These are phyloP conservation scores for Tetanocera ferruginea DNA, from an alignment of 2,888 invertebrate genomes.

Conservation along the genomic window DNA sequence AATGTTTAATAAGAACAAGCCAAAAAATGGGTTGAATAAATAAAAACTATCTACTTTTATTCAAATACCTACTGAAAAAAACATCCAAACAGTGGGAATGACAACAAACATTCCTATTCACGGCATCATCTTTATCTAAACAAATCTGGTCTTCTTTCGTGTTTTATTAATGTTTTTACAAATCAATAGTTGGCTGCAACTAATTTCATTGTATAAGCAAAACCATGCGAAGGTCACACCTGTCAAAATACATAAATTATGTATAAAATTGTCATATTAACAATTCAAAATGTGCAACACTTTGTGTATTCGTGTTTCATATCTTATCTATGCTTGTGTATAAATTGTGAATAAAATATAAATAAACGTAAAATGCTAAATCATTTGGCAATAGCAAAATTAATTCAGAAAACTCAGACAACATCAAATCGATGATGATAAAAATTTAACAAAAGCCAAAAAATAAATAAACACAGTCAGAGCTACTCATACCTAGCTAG, in stretches of 20 bases:
- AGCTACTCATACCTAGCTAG: constrained; percentile 47
- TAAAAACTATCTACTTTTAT: too few species aligned
- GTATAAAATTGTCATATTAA: not conserved
- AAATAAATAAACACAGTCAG: constrained; percentile 11
- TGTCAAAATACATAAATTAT: constrained; percentile 28
- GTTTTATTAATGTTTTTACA: too few species aligned
- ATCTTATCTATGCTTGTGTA: not conserved
- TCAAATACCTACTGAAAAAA: too few species aligned
- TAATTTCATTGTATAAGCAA: not conserved
- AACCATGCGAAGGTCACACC: constrained; percentile 32
- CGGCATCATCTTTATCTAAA: too few species aligned
- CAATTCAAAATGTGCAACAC: not conserved
- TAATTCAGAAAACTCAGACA: constrained; percentile 9
- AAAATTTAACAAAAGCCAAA: constrained; percentile 11
- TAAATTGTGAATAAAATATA: constrained; percentile 1
- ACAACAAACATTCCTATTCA: too few species aligned
- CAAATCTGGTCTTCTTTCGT: too few species aligned
- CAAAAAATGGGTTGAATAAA: too few species aligned
- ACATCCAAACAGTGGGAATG: too few species aligned
- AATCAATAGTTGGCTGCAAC: too few species aligned
- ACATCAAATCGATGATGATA: not conserved
- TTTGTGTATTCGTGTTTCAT: not conserved
- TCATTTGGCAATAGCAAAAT: constrained; percentile 43
- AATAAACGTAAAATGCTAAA: constrained; percentile 40
- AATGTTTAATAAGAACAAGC: too few species aligned